phyloP scores from a whole-genome alignment of 2,113 vertebrate genomes.

The Cynopterus brachyotis region DNA sequence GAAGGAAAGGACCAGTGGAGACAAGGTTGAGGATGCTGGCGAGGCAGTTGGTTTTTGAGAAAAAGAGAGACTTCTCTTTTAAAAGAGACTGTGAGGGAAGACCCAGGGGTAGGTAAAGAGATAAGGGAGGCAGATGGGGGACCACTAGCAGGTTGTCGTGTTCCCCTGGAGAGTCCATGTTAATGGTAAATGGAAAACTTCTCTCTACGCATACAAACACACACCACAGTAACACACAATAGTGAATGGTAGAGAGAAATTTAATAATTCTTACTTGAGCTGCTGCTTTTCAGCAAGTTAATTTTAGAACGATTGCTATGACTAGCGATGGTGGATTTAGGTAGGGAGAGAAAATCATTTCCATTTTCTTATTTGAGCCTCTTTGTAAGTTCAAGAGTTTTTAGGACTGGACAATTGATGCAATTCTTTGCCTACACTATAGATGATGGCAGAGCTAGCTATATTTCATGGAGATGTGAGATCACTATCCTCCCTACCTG shows the following conservation, averaged over 20 bases:
- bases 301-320: background rate
- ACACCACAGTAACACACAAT: background rate
- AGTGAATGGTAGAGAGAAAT: background rate
- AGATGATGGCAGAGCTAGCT: background rate
- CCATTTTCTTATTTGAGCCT: background rate
- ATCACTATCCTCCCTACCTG: background rate
- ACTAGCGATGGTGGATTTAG: background rate
- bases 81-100: background rate
- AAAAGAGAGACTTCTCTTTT: background rate
- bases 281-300: background rate
- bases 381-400: background rate
- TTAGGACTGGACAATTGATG: background rate
- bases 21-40: background rate
- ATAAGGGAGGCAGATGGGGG: background rate
- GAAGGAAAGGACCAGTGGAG: background rate
- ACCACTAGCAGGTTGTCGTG: background rate
- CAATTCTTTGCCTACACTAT: background rate
- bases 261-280: background rate
- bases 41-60: background rate
- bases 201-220: background rate
- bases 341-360: background rate
- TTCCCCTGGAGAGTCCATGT: background rate
- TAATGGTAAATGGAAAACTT: background rate
- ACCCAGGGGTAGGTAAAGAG: background rate
- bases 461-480: background rate